Conservation (phyloP, 2,113 vertebrate genomes). For the Panthera uncia region DNA sequence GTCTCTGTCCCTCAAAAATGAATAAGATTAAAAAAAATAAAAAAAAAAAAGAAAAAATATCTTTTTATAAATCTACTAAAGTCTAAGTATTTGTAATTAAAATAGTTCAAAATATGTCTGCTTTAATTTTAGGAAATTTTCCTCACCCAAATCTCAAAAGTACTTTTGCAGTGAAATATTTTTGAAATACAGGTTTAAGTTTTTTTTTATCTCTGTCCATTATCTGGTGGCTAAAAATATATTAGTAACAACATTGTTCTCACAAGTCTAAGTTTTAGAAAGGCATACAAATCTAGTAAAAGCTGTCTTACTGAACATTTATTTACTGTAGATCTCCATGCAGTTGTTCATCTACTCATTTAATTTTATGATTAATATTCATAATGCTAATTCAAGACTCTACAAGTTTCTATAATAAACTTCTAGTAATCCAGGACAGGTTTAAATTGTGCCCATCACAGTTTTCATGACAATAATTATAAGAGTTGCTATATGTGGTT, state of each 20-base stretch:
- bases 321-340: background rate
- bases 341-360: background rate
- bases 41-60: background rate
- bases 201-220: background rate
- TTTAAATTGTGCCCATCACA: background rate
- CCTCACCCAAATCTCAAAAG: background rate
- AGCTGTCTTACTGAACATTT: background rate
- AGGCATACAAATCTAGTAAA: background rate
- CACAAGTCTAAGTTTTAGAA: background rate
- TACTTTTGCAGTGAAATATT: background rate
- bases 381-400: background rate
- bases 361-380: background rate
- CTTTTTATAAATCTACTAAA: background rate
- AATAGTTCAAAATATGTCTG: background rate
- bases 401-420: background rate
- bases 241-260: background rate
- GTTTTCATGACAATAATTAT: background rate
- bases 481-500: background rate
- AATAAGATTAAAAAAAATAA: no score
- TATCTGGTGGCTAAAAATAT: slow-evolving; percentile 12
- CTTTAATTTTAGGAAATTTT: background rate
- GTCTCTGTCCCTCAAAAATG: no score
- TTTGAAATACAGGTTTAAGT: background rate
- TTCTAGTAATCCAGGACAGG: background rate
- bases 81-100: background rate